These are phyloP conservation scores for Thripadectes ignobilis DNA, from an alignment of 2,797 vertebrate species.

Conservation along the genomic window DNA sequence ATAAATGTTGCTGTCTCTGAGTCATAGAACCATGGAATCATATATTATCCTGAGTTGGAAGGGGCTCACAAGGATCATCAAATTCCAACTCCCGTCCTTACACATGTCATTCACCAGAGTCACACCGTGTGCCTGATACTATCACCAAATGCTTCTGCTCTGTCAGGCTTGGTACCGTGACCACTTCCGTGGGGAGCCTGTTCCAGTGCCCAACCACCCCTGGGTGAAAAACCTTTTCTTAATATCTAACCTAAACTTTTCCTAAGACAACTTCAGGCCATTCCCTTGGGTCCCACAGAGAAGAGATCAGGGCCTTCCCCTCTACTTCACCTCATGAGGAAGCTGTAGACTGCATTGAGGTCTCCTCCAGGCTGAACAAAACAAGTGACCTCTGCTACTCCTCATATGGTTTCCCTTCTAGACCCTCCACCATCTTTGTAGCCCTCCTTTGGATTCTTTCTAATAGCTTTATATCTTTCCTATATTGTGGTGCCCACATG, in stretches of 20 bases:
- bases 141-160: background rate
- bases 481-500: background rate
- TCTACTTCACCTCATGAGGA: background rate
- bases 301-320: background rate
- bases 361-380: background rate
- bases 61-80: too few relatives aligned
- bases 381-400: background rate
- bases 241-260: background rate
- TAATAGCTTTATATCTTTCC: background rate
- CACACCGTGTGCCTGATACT: background rate
- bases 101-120: background rate
- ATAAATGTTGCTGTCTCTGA: background rate
- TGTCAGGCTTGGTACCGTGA: background rate
- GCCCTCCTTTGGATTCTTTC: background rate
- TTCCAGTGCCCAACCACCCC: rapidly evolving
- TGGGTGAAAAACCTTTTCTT: background rate
- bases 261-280: background rate
- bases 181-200: background rate
- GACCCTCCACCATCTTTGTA: background rate
- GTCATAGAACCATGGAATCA: background rate
- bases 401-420: background rate
- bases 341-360: background rate
- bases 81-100: background rate
- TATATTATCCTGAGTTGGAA: background rate
- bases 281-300: rapidly evolving